Base-by-base conservation (phyloP, 2,888 invertebrate genomes). In the Kuschelorhynchus macadamiae region DNA sequence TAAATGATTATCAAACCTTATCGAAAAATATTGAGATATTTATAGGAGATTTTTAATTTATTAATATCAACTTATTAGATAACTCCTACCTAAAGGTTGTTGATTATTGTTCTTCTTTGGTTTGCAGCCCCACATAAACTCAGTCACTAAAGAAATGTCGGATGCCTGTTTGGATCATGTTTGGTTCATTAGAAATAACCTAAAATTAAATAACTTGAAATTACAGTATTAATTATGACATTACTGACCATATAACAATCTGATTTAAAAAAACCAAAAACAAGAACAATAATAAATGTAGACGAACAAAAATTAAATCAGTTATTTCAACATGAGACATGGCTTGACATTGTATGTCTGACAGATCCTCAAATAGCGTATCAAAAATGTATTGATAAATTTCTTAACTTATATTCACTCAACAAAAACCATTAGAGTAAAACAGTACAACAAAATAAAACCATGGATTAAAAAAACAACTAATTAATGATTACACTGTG, bases 21-120 rank as follows among this genome's bases (percentile, higher is more conserved):
- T 20, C 8, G 1, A 8, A 18, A 7, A 21, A 46, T 46, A n/a
- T 46, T 20, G 20, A 18, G 8, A 3, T 46, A 3, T 11, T 46
- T 2, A 8, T 46, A 5, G 46, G 46, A 8, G 46, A 46, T n/a
- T n/a, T n/a, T n/a, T n/a, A n/a, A n/a, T n/a, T n/a, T 46, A 46
- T 46, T 11, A 46, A 46, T 12, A 20, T 21, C 4, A 21, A 46
- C 16, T 4, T 46, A 2, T 21, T 42, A 11, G 11, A 42, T 42
- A 17, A 14, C 14, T 2, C 14, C 4, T 4, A 42, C 16, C 3
- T 11, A 16, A 42, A 16, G 3, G 42, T 42, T 2, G 18, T 16
- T 2, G 2, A 42, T 16, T 42, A 42, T 14, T 14, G 4, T n/a
- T n/a, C 36, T 8, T 2, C 12, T 7, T n/a, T 36, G 36, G 36